Percentiles rank a stretch among this genome's conserved stretches.
Conservation (phyloP, 2,888 invertebrate species). For the Troides oblongomaculatus region DNA sequence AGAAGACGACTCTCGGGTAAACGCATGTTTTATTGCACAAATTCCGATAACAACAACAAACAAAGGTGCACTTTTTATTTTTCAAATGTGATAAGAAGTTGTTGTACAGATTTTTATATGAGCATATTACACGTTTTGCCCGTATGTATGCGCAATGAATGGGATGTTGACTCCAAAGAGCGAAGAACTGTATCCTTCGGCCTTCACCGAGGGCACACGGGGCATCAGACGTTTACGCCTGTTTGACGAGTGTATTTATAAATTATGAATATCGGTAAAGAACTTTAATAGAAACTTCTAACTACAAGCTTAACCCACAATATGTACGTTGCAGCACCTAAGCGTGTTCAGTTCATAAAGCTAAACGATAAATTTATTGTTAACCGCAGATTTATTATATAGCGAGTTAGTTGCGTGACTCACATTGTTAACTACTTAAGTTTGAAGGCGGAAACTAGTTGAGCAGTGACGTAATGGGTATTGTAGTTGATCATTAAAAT, state of each 20-base stretch:
- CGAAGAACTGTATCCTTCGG: conserved; percentile 65
- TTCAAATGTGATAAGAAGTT: not conserved
- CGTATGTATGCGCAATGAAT: conserved; percentile 40
- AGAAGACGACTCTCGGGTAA: not conserved
- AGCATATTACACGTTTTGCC: conserved; percentile 5
- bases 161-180: conserved; percentile 51
- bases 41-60: not conserved
- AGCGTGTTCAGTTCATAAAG: conserved; percentile 28
- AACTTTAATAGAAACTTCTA: conserved; percentile 38
- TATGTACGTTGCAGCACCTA: conserved; percentile 37
- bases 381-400: conserved; percentile 57
- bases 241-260: conserved; percentile 72
- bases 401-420: conserved; percentile 72
- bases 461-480: conserved; percentile 76
- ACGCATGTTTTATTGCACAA: not conserved
- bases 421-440: conserved; percentile 71
- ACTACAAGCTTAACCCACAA: conserved; percentile 23
- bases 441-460: conserved; percentile 75
- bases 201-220: conserved; percentile 73
- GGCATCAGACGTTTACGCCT: conserved; percentile 63
- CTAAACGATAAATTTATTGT: conserved; percentile 40
- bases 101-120: conserved; percentile 3
- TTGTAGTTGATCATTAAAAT: conserved; percentile 74
- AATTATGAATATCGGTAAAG: conserved; percentile 55
- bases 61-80: not conserved